phyloP scores from a whole-genome alignment of 2,888 invertebrate genomes.

The Ophion obscuratus region DNA sequence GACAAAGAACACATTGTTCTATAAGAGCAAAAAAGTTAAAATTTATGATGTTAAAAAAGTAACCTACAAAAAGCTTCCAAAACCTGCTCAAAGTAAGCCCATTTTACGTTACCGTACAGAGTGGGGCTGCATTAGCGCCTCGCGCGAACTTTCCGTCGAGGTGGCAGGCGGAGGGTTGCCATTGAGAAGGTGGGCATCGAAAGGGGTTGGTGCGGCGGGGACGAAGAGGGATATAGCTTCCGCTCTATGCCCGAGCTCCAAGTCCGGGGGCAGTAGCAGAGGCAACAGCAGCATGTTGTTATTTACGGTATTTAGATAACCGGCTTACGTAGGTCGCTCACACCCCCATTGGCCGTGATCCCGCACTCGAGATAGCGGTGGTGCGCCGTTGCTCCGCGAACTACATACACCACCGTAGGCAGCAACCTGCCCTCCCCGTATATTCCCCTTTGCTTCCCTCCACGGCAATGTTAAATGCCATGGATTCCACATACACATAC shows the following conservation, averaged over 20 bases:
- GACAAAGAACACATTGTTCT: no score
- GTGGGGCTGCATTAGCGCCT: slow-evolving; percentile 61
- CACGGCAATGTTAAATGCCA: slow-evolving; percentile 29
- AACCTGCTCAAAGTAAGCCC: no score
- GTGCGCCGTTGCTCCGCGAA: slow-evolving; percentile 71
- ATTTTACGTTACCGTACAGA: slow-evolving; percentile 26
- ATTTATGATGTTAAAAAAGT: no score
- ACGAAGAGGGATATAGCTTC: slow-evolving; percentile 51
- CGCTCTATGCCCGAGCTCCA: slow-evolving; percentile 47
- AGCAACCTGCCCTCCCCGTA: slow-evolving; percentile 71
- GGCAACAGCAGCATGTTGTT: slow-evolving; percentile 74
- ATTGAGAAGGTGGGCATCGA: slow-evolving; percentile 28
- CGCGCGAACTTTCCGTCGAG: slow-evolving; percentile 43
- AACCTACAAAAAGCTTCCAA: slow-evolving; percentile 36
- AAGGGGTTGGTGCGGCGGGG: slow-evolving; percentile 46
- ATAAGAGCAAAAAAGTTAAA: slow-evolving; percentile 19
- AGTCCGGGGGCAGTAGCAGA: slow-evolving; percentile 65
- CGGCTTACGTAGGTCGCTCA: slow-evolving; percentile 82
- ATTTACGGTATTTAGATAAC: slow-evolving; percentile 84
- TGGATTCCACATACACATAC: background rate
- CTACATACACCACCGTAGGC: slow-evolving; percentile 69
- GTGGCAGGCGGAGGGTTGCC: slow-evolving; percentile 35
- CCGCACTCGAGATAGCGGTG: slow-evolving; percentile 80
- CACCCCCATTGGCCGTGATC: slow-evolving; percentile 80
- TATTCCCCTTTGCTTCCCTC: slow-evolving; percentile 43